Conservation (phyloP, 2,888 invertebrate species). For the Habrosyne pyritoides region DNA sequence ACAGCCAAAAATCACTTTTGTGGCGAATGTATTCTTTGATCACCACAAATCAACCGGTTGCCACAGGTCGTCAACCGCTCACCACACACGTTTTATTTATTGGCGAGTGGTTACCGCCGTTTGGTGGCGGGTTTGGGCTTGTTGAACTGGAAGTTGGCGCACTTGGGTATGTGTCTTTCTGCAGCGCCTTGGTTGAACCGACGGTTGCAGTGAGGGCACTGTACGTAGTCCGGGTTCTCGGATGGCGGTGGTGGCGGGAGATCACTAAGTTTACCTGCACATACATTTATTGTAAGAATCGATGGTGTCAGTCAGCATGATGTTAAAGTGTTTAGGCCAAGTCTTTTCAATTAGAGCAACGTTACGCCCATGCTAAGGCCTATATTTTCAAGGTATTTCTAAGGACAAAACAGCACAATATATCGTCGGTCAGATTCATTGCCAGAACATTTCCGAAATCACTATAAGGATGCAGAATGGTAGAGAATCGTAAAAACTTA, state of each 20-base stretch:
- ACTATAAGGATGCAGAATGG: too few relatives aligned
- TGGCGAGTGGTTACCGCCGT: conserved; percentile 55
- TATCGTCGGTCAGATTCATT: too few relatives aligned
- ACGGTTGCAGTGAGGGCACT: conserved; percentile 94
- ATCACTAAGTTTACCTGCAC: conserved; percentile 88
- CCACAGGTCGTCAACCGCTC: conserved; percentile 8
- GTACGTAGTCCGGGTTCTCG: conserved; percentile 94
- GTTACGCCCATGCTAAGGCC: too few relatives aligned
- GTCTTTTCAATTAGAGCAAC: too few relatives aligned
- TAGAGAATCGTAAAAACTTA: too few relatives aligned
- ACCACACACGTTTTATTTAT: conserved; percentile 5
- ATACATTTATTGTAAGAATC: too few relatives aligned
- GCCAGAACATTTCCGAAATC: too few relatives aligned
- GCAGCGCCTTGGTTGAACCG: conserved; percentile 94
- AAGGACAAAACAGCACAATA: too few relatives aligned
- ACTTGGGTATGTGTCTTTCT: conserved; percentile 96
- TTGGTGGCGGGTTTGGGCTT: conserved; percentile 84
- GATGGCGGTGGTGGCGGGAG: conserved; percentile 95
- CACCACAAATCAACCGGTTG: conserved; percentile 12
- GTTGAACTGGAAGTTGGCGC: conserved; percentile 92
- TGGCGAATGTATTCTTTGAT: conserved; percentile 10
- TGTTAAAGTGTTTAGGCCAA: too few relatives aligned
- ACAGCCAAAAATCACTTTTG: conserved; percentile 41
- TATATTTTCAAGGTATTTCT: too few relatives aligned
- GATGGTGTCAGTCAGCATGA: too few relatives aligned